Percentiles rank a stretch among this genome's conserved stretches.
Conservation (phyloP, 2,888 invertebrate genomes). For the Agrochola litura region DNA sequence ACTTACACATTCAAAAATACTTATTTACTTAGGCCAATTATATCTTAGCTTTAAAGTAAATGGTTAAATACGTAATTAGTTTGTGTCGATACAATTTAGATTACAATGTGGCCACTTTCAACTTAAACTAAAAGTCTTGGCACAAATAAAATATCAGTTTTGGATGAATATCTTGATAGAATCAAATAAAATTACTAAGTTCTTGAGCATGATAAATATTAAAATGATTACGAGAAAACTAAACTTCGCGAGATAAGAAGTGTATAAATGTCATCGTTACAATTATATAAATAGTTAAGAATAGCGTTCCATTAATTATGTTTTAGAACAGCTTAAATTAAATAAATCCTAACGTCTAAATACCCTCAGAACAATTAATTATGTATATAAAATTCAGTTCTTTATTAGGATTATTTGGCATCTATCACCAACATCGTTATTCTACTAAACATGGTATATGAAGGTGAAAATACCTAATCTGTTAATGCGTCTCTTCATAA, state of each 20-base stretch:
- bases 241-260: conserved; percentile 52
- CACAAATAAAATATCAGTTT: conserved; percentile 86
- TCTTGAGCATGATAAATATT: conserved; percentile 78
- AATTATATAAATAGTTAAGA: conserved; percentile 74
- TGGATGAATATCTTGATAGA: conserved; percentile 71
- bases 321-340: conserved; percentile 79
- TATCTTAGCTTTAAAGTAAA: conserved; percentile 76
- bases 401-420: conserved; percentile 91
- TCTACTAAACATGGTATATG: conserved; percentile 89
- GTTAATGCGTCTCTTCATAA: conserved; percentile 84
- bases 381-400: conserved; percentile 91
- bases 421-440: conserved; percentile 89
- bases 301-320: conserved; percentile 69
- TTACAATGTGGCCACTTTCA: conserved; percentile 75
- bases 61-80: conserved; percentile 76
- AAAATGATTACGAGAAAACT: conserved; percentile 59
- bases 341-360: conserved; percentile 87
- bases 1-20: conserved; percentile 85
- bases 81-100: conserved; percentile 72
- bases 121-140: conserved; percentile 86
- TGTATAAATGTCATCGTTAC: conserved; percentile 58
- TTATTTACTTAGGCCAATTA: conserved; percentile 88
- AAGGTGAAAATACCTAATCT: conserved; percentile 87
- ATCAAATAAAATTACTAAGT: conserved; percentile 70
- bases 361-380: conserved; percentile 90